Evolutionary conservation across 2,888 invertebrate species (phyloP), one percentile per base, ranked within the genome.

Genomic region (Argyresthia albistria): DNA sequence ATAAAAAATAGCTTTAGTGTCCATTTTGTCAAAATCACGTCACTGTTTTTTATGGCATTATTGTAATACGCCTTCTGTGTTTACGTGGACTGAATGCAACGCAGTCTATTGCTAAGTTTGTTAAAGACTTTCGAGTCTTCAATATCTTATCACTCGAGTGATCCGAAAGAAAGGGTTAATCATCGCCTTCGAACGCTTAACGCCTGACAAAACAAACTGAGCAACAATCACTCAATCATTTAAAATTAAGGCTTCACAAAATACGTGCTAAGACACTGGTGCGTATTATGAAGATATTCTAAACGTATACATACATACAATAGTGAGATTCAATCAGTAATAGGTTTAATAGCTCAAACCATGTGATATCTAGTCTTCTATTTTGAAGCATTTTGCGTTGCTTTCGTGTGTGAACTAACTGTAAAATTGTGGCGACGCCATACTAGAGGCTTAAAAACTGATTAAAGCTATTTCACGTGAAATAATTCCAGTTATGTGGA

Each of bases 351-450:
- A 80, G 83, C 84, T 84, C 80, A 82, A 83, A 80, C 73, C 80
- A 83, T 84, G 86, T 86, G 86, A 87, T 87, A 87, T 84, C 83
- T 83, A 86, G 83, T 84, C 82, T 79, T 75, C 75, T 46, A 47
- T 51, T 54, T 48, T 48, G 48, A 48, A 36, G 48, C 48, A 48
- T 48, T 48, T 48, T 48, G 35, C 39, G 37, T 48, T 48, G 48
- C 36, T 48, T 48, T 35, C 45, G 9, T 35, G 12, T 9, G 12
- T 15, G n/a, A 12, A 42, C n/a, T 8, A 42, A 42, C 11, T 12
- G 11, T 42, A 12, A 42, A 42, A 42, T 42, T 42, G 11, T 11
- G 42, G 12, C 11, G 6, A 10, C 11, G 42, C 11, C n/a, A 10
- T n/a, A 39, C 39, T 39, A n/a, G 39, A 42, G 42, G 42, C 42